phyloP scores from a whole-genome alignment of 64 coral and sea anemone genomes.

The Porites australiensis region DNA sequence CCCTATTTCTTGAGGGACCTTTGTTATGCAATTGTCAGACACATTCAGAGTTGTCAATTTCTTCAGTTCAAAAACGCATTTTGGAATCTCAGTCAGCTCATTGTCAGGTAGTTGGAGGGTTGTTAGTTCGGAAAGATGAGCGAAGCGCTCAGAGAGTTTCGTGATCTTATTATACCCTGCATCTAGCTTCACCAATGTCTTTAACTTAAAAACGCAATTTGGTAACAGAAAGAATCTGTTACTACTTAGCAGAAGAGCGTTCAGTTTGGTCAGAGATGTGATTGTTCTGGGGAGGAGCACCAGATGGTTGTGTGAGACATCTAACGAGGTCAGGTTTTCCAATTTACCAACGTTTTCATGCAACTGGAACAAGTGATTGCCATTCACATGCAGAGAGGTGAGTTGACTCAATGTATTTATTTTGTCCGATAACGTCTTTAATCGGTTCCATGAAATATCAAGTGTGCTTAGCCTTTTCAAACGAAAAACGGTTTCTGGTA shows the following conservation, averaged over 20 bases:
- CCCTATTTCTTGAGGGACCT: not conserved
- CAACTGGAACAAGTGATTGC: not conserved
- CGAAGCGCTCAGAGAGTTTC: not conserved
- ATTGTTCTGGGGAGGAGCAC: not conserved
- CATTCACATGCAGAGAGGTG: not conserved
- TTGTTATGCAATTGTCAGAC: not conserved
- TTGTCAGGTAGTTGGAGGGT: not conserved
- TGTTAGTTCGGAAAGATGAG: not conserved
- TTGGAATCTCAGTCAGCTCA: not conserved
- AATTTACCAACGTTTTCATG: not conserved
- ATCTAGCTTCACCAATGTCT: not conserved
- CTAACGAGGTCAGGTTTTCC: not conserved
- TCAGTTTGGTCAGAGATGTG: not conserved
- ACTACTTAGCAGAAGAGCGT: not conserved
- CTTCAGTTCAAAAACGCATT: not conserved
- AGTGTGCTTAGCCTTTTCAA: not conserved
- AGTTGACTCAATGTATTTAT: not conserved
- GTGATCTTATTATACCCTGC: not conserved
- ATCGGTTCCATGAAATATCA: not conserved
- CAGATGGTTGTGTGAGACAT: not conserved
- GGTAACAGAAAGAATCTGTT: not conserved
- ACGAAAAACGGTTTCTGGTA: not conserved
- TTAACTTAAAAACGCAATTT: not conserved
- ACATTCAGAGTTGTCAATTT: not conserved
- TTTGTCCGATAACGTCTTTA: not conserved